Percentiles rank a stretch among this genome's conserved stretches.
phyloP scores from a whole-genome alignment of 2,888 invertebrate species.

The Pseudococcus viburni region DNA sequence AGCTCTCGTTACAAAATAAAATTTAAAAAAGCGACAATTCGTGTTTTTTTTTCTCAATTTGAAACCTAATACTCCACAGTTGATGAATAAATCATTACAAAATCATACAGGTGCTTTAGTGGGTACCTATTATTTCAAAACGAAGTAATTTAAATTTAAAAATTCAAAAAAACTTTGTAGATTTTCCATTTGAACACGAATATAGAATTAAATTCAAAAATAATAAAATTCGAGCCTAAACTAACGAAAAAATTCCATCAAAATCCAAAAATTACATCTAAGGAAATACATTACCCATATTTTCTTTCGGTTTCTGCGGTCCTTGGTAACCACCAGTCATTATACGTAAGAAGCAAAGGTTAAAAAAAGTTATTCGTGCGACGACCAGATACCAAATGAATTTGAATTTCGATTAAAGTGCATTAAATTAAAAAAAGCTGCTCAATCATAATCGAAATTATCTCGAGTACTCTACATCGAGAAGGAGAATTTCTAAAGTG shows the following conservation, averaged over 20 bases:
- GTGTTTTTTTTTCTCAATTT: background rate
- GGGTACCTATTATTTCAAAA: too few relatives aligned
- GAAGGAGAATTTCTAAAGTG: background rate
- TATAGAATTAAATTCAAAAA: too few relatives aligned
- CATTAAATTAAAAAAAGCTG: conserved; percentile 43
- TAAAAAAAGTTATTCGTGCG: background rate
- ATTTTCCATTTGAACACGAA: background rate
- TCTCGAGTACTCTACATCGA: conserved; percentile 34
- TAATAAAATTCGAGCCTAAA: too few relatives aligned
- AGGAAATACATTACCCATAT: conserved; percentile 47
- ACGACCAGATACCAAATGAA: background rate
- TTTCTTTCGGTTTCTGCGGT: conserved; percentile 36
- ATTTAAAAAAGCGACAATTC: background rate
- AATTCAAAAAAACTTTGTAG: background rate
- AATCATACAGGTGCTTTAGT: background rate
- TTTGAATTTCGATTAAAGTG: conserved; percentile 46
- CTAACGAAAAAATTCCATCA: background rate
- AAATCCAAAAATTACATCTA: background rate
- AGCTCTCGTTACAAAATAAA: background rate
- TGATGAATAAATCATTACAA: background rate
- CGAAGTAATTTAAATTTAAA: background rate
- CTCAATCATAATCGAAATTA: background rate
- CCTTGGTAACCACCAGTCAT: conserved; percentile 54
- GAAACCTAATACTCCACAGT: background rate
- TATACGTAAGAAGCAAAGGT: background rate